Evolutionary conservation across 2,113 vertebrate genomes (phyloP).

Genomic region (Chunga burmeisteri): DNA sequence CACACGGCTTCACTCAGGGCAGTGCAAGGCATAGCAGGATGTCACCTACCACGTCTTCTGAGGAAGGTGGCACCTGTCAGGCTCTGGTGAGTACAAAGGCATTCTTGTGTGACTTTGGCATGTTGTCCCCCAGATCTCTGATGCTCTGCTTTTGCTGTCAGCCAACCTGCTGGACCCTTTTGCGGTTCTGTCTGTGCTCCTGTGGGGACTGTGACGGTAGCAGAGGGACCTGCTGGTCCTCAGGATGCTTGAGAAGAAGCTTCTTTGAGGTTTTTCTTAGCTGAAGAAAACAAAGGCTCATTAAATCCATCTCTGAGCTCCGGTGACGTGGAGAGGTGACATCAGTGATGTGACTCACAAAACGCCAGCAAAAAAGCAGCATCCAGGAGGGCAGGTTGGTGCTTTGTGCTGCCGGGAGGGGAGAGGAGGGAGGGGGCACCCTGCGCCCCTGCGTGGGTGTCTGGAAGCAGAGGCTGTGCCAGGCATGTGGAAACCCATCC

Average conservation of each 20-base stretch:
- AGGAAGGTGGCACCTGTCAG: neutral
- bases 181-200: neutral
- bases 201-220: neutral
- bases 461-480: neutral
- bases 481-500: neutral
- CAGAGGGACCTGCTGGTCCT: neutral
- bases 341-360: constrained; percentile 27
- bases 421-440: neutral
- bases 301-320: neutral
- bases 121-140: neutral
- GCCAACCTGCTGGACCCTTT: neutral
- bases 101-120: no score
- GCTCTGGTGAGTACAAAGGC: neutral
- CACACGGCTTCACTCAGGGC: neutral
- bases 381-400: neutral
- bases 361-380: neutral
- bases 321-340: neutral
- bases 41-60: neutral
- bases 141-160: neutral
- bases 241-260: neutral
- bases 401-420: neutral
- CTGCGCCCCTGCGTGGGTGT: neutral
- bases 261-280: constrained; percentile 11
- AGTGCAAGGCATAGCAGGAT: neutral
- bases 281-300: constrained; percentile 33